Evolutionary conservation across 2,797 vertebrate species (phyloP).

Genomic region (Carduelis carduelis): DNA sequence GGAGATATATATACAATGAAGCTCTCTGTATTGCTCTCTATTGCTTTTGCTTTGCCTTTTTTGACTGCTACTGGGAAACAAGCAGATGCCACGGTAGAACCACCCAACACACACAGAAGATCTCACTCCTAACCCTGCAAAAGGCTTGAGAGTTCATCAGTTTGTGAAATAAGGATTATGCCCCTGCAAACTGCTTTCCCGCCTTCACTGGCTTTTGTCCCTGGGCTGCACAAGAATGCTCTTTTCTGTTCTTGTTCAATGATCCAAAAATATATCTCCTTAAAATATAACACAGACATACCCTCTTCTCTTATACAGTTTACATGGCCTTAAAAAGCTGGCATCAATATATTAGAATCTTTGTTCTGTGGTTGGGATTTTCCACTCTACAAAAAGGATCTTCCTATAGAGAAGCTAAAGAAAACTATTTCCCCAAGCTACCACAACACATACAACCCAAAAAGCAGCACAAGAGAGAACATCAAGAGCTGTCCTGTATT

Average conservation of each 20-base stretch:
- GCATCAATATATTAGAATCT: background rate
- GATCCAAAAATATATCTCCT: background rate
- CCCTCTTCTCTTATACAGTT: background rate
- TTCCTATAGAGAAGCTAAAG: background rate
- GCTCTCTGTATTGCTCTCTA: background rate
- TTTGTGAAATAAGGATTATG: background rate
- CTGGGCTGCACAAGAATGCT: background rate
- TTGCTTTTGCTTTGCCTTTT: background rate
- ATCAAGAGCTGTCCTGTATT: background rate
- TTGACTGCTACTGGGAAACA: background rate
- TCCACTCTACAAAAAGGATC: background rate
- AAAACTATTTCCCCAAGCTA: background rate
- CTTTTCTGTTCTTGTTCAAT: background rate
- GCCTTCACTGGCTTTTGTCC: background rate
- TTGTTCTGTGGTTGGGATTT: background rate
- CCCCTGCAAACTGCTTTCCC: rapidly evolving
- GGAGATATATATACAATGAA: background rate
- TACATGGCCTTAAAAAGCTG: background rate
- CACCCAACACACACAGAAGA: background rate
- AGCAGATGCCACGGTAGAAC: background rate
- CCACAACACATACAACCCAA: background rate
- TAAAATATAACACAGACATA: background rate
- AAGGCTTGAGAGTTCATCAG: rapidly evolving
- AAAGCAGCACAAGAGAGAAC: background rate
- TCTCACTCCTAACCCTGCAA: background rate